A percentile compares a stretch with the other conserved stretches of the same genome.
Conservation (phyloP, 1,140 invertebrate genomes). For the Leptinotarsa defecta region DNA sequence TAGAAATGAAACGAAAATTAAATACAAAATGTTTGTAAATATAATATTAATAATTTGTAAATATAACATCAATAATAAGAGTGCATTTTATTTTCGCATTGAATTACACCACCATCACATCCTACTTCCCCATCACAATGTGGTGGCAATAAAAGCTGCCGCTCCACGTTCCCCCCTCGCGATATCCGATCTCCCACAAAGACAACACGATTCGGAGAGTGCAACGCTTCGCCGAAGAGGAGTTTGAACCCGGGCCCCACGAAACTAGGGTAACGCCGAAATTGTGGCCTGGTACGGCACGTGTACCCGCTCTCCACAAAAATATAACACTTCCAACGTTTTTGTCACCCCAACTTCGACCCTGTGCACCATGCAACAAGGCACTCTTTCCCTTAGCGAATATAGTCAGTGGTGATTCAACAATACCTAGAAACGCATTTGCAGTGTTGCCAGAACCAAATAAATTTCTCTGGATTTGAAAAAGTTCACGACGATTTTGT, state of each 20-base stretch:
- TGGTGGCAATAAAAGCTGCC: no score
- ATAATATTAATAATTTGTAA: no score
- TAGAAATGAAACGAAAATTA: no score
- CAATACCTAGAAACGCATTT: not conserved
- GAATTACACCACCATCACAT: no score
- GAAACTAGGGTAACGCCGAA: constrained; percentile 5
- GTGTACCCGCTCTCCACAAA: not conserved
- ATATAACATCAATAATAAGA: no score
- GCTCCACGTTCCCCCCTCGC: no score
- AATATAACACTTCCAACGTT: not conserved
- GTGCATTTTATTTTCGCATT: no score
- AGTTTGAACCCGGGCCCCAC: constrained; percentile 12
- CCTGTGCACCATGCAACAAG: not conserved
- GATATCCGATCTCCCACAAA: not conserved
- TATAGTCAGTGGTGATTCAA: not conserved
- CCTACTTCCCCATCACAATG: no score
- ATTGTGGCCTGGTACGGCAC: constrained; percentile 21
- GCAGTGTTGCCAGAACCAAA: no score
- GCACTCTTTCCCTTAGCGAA: not conserved
- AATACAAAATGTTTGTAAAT: no score
- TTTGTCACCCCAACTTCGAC: not conserved
- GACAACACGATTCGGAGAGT: constrained; percentile 13
- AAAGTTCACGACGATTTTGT: no score
- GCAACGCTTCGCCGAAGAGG: constrained; percentile 8
- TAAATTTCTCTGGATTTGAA: no score